Base-by-base conservation (phyloP, 2,113 vertebrate species). In the Progne subis region DNA sequence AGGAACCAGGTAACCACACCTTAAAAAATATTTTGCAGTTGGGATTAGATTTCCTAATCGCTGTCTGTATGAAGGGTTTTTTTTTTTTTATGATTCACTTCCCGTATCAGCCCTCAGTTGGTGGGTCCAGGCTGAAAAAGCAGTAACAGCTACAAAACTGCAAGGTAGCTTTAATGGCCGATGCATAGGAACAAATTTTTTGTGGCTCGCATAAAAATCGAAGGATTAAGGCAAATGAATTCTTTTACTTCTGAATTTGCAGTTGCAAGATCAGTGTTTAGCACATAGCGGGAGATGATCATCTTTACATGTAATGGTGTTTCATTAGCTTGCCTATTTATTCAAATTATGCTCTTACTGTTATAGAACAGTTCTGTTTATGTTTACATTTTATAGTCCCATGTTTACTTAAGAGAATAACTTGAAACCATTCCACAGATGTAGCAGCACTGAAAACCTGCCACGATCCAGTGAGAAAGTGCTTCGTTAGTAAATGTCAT, bases 401-500 rank as follows among this genome's bases (percentile, higher is more conserved):
- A 34, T 53, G 76, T 95, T 96, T 97, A 93, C 94, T 97, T 95
- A 96, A 96, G 90, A 94, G 82, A 86, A 92, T 77, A 94, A 95
- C 87, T 96, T n/a, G 79, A 94, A 83, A 91, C 80, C 75, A 86
- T 90, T 95, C 82, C 75, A 59, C 93, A 95, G 93, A 96, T 93
- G 85, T 41, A 52, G 85, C 85, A 82, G 84, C 74, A 39, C 75
- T 94, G 90, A 90, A 93, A 96, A 74, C 47, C 87, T 96, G 88
- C 87, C 90, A 56, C 71, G 25, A 86, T 65, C n/a, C 78, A 93
- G 82, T 70, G 59, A 90, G 85, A 74, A 94, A 96, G 60, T 80
- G 93, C 88, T 94, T 91, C 29, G 52, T 87, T 90, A 50, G 89
- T 39, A 74, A 89, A 91, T 74, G 87, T 12, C 82, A 88, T 91